Evolutionary conservation across 2,113 vertebrate species (phyloP), one percentile per base, ranked within the genome.

Genomic region (Ageneiosus marmoratus): DNA sequence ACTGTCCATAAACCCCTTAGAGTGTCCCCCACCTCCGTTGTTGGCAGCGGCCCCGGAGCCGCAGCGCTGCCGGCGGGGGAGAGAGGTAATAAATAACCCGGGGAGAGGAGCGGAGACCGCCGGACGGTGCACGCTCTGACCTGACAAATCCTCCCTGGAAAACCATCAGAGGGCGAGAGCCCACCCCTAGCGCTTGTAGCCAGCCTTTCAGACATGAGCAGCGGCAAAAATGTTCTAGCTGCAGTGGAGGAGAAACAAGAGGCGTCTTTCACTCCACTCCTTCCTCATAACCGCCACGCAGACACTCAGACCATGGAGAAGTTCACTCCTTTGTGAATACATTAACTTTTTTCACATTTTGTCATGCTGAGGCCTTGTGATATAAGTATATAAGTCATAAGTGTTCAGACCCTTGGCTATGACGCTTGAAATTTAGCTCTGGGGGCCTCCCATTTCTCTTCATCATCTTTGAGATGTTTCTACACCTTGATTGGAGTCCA

Each of bases 41-140:
- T 93, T 97, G 96, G 96, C 96, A 95, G 94, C 93, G 89, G 95
- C 94, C 94, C 94, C 94, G 94, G 93, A 96, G 95, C 95, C 95
- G 96, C 95, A 95, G 94, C 94, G 93, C 95, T 96, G 95, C 95
- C 95, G 95, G 95, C 95, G 94, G 94, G 92, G 95, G 94, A 95
- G 95, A 94, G 95, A 94, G 94, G 96, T 94, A 95, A 97, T 97
- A 96, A 97, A 97, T 97, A 97, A 96, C 95, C 95, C 95, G 94
- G 94, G 94, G 94, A 96, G 94, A 93, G 93, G 94, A 95, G 93
- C 90, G 93, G 94, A 95, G 95, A 95, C 95, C 95, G 94, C 93
- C 94, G 95, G 95, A 95, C 94, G 95, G 95, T 93, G 93, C 94
- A 95, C 94, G 94, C 95, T 95, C 94, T 96, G 95, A 95, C 95